Conservation (phyloP, 1,140 invertebrate species). For the Lepidurus couesii region DNA sequence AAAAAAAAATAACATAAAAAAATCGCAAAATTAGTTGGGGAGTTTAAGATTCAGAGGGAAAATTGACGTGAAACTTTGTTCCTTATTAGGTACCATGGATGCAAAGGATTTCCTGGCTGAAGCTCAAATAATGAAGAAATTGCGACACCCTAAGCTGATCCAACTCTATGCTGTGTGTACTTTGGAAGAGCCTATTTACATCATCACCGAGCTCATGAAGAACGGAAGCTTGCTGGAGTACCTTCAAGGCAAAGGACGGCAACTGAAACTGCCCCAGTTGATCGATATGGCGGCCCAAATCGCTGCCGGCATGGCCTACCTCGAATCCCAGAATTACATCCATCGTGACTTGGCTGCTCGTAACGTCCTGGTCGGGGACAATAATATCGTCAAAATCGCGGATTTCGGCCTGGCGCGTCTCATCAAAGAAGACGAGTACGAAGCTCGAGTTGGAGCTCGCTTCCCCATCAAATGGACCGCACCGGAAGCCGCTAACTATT, state of each 20-base stretch:
- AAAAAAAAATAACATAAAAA: neutral
- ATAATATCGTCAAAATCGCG: constrained; percentile 76
- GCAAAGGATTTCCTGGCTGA: constrained; percentile 97
- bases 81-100: constrained; percentile 79
- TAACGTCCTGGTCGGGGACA: constrained; percentile 94
- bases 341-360: constrained; percentile 90
- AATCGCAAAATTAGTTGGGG: constrained; percentile 9
- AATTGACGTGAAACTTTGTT: constrained; percentile 31
- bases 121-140: constrained; percentile 98
- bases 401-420: constrained; percentile 89
- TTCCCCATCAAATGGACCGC: constrained; percentile 98
- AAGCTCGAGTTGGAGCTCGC: constrained; percentile 89
- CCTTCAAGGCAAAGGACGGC: constrained; percentile 85
- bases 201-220: constrained; percentile 98
- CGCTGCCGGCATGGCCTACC: constrained; percentile 97
- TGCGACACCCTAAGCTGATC: constrained; percentile 92
- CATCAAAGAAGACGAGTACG: constrained; percentile 99
- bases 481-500: constrained; percentile 96
- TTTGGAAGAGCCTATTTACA: constrained; percentile 96
- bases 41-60: neutral
- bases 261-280: constrained; percentile 81
- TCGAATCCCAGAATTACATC: constrained; percentile 99
- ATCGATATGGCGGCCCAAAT: constrained; percentile 99
- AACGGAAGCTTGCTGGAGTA: constrained; percentile 89
- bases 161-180: constrained; percentile 98